phyloP scores from a whole-genome alignment of 2,797 vertebrate species.

The Mareca penelope region DNA sequence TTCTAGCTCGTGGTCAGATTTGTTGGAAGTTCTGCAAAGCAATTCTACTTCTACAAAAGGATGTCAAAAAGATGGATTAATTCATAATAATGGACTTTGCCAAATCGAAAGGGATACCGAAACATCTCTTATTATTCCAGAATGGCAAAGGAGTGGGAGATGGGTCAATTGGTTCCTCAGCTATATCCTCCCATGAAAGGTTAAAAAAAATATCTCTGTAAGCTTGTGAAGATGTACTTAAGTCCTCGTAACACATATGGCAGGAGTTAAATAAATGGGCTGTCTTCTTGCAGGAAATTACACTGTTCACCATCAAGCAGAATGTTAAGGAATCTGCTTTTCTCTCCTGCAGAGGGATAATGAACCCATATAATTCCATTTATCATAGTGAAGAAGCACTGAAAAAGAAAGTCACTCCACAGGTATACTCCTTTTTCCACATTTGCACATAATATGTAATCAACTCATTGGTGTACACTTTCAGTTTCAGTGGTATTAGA shows the following conservation, averaged over 20 bases:
- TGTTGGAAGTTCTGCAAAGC: neutral
- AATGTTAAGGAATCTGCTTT: conserved; percentile 32
- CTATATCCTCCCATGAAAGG: neutral
- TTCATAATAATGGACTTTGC: neutral
- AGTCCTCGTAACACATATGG: conserved; percentile 22
- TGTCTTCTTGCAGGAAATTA: conserved; percentile 59
- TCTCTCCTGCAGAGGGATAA: conserved; percentile 52
- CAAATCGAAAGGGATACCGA: conserved; percentile 9
- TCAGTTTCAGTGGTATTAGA: conserved; percentile 46
- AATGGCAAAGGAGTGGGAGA: neutral
- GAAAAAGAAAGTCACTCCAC: conserved; percentile 13
- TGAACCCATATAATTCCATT: conserved; percentile 17
- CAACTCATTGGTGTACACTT: neutral
- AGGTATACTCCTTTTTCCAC: conserved; percentile 28
- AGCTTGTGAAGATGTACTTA: conserved; percentile 9
- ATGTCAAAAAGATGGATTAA: neutral
- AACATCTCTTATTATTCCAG: neutral
- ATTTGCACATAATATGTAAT: neutral
- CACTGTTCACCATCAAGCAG: conserved; percentile 40
- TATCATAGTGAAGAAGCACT: conserved; percentile 25
- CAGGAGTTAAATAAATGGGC: conserved; percentile 58
- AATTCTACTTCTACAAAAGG: neutral
- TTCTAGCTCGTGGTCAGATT: neutral
- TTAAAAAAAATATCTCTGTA: neutral
- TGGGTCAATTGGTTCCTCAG: neutral